Percentiles rank a stretch among this genome's conserved stretches.
Evolutionary conservation across 1,140 invertebrate species (phyloP).

Genomic region (Armadillidium nasatum): DNA sequence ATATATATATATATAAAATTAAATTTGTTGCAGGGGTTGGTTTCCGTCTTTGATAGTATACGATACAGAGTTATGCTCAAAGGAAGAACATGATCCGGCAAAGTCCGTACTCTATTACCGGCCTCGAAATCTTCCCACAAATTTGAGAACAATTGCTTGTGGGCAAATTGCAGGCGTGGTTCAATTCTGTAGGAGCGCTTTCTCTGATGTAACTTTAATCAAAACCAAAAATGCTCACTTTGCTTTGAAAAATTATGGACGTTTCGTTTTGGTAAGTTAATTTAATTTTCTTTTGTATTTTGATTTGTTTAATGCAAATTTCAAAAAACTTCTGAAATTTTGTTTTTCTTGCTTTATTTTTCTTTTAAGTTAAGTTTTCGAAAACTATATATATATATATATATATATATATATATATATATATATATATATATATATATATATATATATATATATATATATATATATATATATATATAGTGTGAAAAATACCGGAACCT

Average conservation of each 20-base stretch:
- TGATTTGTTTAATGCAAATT: no score
- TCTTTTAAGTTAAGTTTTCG: no score
- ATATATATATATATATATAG: no score
- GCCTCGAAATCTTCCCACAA: constrained; percentile 8
- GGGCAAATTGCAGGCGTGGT: constrained; percentile 26
- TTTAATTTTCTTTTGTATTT: no score
- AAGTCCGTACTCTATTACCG: constrained; percentile 23
- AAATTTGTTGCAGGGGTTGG: not conserved
- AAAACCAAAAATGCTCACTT: constrained; percentile 11
- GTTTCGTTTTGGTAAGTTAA: constrained; percentile 31
- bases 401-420: no score
- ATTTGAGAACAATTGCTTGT: not conserved
- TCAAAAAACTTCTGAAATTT: no score
- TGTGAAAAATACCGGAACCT: no score
- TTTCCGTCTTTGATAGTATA: constrained; percentile 26
- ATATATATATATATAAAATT: no score
- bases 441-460: no score
- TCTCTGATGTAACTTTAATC: constrained; percentile 1
- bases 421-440: no score
- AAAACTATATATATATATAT: no score
- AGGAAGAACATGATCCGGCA: constrained; percentile 27
- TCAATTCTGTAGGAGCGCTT: constrained; percentile 20
- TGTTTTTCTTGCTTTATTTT: no score
- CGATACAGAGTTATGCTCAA: constrained; percentile 23
- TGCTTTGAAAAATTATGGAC: constrained; percentile 20